These are phyloP conservation scores for Oenanthe melanoleuca DNA, from an alignment of 2,113 vertebrate genomes.

Conservation along the genomic window DNA sequence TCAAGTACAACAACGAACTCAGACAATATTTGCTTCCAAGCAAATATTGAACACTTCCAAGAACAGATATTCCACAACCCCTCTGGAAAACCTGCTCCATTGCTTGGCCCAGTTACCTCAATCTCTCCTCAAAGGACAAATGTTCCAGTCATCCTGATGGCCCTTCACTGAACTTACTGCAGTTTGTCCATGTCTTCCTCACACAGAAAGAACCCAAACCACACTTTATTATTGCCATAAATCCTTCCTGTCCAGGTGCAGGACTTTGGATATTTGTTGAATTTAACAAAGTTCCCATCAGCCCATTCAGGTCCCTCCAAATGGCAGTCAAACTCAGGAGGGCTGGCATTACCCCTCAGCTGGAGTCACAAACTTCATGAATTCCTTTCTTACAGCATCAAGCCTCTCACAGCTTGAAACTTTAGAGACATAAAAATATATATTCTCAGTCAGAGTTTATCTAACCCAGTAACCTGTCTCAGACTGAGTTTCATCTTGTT, in stretches of 20 bases:
- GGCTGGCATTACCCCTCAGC: rapidly evolving
- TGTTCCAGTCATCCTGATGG: not conserved
- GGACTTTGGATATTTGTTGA: not conserved
- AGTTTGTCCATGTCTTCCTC: not conserved
- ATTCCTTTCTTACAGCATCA: not conserved
- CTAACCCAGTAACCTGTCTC: not conserved
- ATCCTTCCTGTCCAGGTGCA: not conserved
- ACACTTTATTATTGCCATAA: not conserved
- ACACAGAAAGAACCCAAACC: not conserved
- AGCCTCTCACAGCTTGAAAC: not conserved
- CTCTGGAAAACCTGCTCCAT: not conserved
- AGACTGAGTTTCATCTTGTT: not conserved
- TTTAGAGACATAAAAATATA: not conserved
- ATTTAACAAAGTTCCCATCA: not conserved
- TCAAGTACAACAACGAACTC: not conserved
- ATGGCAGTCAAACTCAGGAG: not conserved
- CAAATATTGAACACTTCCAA: not conserved
- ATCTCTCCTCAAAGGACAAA: not conserved
- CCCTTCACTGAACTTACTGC: not conserved
- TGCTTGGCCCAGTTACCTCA: not conserved
- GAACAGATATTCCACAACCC: not conserved
- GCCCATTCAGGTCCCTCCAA: not conserved
- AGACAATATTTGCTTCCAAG: not conserved
- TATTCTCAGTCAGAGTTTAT: not conserved
- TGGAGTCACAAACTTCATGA: not conserved